phyloP scores from a whole-genome alignment of 2,888 invertebrate species.

The Tribolium freemani region DNA sequence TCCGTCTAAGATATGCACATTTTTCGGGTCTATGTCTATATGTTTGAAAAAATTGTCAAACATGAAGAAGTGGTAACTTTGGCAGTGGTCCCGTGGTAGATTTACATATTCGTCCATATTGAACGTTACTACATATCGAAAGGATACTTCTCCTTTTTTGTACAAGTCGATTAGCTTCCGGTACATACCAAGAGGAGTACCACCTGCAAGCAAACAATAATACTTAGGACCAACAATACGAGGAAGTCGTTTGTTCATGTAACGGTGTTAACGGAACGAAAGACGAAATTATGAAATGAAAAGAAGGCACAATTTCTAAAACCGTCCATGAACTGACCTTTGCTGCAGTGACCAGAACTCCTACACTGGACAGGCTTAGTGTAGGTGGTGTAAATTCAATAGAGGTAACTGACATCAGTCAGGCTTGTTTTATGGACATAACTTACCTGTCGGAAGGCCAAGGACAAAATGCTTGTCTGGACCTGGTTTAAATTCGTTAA shows the following conservation, averaged over 20 bases:
- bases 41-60: slow-evolving; percentile 96
- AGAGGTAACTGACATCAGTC: slow-evolving; percentile 38
- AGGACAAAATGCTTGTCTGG: slow-evolving; percentile 87
- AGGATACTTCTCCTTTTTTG: slow-evolving; percentile 87
- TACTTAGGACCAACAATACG: slow-evolving; percentile 4
- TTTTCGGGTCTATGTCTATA: slow-evolving; percentile 90
- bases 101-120: slow-evolving; percentile 99
- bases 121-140: slow-evolving; percentile 94
- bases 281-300: no score
- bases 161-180: slow-evolving; percentile 87
- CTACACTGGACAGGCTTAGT: slow-evolving; percentile 1
- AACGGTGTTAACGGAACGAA: slow-evolving; percentile 4
- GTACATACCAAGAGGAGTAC: slow-evolving; percentile 95
- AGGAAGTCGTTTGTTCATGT: slow-evolving; percentile 1
- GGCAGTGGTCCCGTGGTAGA: slow-evolving; percentile 89
- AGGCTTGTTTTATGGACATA: slow-evolving; percentile 18
- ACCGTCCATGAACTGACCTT: neutral
- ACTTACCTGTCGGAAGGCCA: slow-evolving; percentile 88
- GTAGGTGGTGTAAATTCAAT: slow-evolving; percentile 39
- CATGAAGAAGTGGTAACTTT: slow-evolving; percentile 97
- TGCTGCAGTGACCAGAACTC: neutral
- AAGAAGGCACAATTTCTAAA: neutral
- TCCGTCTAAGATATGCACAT: slow-evolving; percentile 91
- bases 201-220: slow-evolving; percentile 57
- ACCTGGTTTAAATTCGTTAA: slow-evolving; percentile 87